These are phyloP conservation scores for Ariopsis seemanni DNA, from an alignment of 2,113 vertebrate species.

Conservation along the genomic window DNA sequence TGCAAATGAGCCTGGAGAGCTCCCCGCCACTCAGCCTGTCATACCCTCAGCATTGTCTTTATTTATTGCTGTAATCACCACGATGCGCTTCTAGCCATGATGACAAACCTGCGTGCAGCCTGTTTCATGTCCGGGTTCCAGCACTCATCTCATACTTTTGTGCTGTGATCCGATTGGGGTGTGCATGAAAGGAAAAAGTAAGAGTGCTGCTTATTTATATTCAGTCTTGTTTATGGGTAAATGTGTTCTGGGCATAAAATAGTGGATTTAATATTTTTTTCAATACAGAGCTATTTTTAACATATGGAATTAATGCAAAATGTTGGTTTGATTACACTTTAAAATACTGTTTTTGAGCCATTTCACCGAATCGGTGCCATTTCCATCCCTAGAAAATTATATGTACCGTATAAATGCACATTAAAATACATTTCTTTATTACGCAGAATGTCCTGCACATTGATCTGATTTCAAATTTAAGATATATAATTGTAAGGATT, in stretches of 20 bases:
- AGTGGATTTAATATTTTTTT: background rate
- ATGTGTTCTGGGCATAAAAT: background rate
- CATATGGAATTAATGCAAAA: background rate
- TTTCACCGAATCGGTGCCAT: too few relatives aligned
- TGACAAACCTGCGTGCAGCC: constrained; percentile 74
- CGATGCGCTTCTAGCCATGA: constrained; percentile 93
- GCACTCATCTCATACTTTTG: background rate
- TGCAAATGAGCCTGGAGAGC: constrained; percentile 95
- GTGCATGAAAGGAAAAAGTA: background rate
- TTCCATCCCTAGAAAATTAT: too few relatives aligned
- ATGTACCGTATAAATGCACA: too few relatives aligned
- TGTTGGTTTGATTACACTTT: background rate
- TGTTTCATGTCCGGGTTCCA: constrained; percentile 1
- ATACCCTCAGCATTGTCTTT: constrained; percentile 93
- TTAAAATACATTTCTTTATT: too few relatives aligned
- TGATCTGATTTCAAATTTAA: too few relatives aligned
- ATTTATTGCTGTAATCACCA: constrained; percentile 99
- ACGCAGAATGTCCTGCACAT: too few relatives aligned
- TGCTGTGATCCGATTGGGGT: background rate
- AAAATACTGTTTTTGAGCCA: background rate
- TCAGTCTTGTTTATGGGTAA: constrained; percentile 5
- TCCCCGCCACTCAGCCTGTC: constrained; percentile 93
- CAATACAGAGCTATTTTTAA: background rate
- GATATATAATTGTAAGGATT: too few relatives aligned
- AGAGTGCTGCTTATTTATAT: background rate